phyloP scores from a whole-genome alignment of 2,113 vertebrate species.

The Eclectus roratus region DNA sequence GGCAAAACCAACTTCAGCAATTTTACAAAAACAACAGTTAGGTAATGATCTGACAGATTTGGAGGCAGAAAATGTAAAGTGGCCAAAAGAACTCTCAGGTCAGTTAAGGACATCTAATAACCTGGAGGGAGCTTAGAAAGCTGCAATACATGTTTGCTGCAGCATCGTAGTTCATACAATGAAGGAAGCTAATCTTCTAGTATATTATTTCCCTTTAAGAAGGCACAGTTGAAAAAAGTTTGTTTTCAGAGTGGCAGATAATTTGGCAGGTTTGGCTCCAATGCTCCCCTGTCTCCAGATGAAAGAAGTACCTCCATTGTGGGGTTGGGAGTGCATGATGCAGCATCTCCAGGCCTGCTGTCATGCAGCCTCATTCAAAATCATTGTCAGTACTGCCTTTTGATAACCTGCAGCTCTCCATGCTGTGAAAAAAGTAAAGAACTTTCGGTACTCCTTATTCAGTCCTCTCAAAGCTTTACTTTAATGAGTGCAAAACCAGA shows the following conservation, averaged over 20 bases:
- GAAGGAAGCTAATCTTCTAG: background rate
- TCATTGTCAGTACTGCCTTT: background rate
- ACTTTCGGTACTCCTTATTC: background rate
- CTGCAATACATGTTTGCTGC: background rate
- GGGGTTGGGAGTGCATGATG: background rate
- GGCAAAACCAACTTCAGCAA: background rate
- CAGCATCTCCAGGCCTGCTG: background rate
- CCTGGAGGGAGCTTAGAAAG: background rate
- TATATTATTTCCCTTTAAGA: background rate
- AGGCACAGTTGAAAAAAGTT: background rate
- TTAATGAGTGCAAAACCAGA: background rate
- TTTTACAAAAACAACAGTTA: background rate
- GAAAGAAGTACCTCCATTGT: background rate
- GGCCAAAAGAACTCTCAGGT: background rate
- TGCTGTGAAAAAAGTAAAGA: background rate
- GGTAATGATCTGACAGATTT: background rate
- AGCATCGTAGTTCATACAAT: background rate
- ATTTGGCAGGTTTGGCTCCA: background rate
- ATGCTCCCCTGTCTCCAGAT: background rate
- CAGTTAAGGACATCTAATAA: constrained; percentile 1
- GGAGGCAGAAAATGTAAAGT: background rate
- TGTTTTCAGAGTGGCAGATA: background rate
- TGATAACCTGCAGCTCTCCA: background rate
- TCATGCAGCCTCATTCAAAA: background rate
- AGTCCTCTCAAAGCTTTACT: background rate